Base-by-base conservation (phyloP, 2,113 vertebrate species). In the Arothron firmamentum region DNA sequence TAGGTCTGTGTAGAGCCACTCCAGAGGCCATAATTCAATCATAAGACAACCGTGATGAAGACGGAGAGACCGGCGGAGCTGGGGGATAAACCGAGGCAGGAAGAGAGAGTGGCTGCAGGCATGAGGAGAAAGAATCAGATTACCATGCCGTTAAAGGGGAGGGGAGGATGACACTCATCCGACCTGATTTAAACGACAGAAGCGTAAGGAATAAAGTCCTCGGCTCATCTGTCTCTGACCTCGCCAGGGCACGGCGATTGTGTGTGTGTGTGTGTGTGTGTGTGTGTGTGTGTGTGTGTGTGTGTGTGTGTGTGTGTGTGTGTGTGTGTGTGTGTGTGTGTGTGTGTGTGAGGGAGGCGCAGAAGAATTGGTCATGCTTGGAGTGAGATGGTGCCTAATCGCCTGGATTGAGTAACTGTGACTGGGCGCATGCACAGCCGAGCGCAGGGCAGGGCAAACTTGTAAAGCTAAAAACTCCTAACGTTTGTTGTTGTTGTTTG, bases 131-230 rank as follows among this genome's bases (percentile, higher is more conserved):
- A 74, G 74, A 86, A 84, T 86, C 78, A 75, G 62, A 86, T 84
- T 86, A 85, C 74, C 67, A 82, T 72, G 68, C 59, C 74, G 56
- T 68, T 81, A 68, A 77, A 79, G 62, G 72, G 56, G 76, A 73
- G 28, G 67, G 65, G 69, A 67, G 57, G 69, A 61, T 89, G 88
- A 89, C 84, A 83, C 79, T 89, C 70, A 88, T 86, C 67, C 42
- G 65, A 89, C 76, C 81, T 84, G 86, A 89, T 87, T 86, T 64
- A 85, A 84, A 70, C 67, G 86, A 86, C 82, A 87, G 82, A 88
- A 89, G 86, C 85, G 82, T 87, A 85, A 89, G 82, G 82, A 89
- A 87, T 81, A 70, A 79, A 79, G 67, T 81, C 77, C 56, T 67
- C 65, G 52, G 68, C 72, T 75, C 60, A 62, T 72, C 87, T 67